A percentile compares a stretch with the other conserved stretches of the same genome.
Conservation (phyloP, 2,888 invertebrate genomes). For the Polyommatus iphigenia region DNA sequence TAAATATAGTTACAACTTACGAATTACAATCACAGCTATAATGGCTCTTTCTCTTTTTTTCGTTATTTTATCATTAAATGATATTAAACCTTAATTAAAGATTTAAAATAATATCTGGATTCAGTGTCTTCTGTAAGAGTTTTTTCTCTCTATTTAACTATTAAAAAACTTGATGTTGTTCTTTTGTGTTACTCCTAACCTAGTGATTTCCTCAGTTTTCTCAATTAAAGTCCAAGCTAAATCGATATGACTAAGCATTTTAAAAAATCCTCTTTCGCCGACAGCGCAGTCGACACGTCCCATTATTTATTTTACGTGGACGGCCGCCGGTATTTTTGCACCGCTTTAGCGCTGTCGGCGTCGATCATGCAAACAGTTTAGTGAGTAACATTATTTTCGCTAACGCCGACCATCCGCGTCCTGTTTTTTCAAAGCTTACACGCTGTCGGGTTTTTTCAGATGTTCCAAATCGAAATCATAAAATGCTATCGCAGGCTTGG, state of each 20-base stretch:
- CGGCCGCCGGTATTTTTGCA: conserved; percentile 51
- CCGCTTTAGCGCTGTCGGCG: conserved; percentile 56
- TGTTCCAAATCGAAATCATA: conserved; percentile 22
- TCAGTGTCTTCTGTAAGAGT: too few relatives aligned
- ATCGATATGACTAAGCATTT: conserved; percentile 39
- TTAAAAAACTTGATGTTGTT: too few relatives aligned
- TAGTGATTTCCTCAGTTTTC: neutral
- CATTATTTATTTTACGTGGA: conserved; percentile 75
- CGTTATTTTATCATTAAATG: too few relatives aligned
- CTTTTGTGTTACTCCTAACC: neutral
- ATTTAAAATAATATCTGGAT: too few relatives aligned
- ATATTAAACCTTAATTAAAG: too few relatives aligned
- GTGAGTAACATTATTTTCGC: conserved; percentile 54
- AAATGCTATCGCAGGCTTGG: conserved; percentile 58
- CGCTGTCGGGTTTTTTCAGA: conserved; percentile 40
- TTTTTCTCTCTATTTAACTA: too few relatives aligned
- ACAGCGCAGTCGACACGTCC: conserved; percentile 60
- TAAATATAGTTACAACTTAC: too few relatives aligned
- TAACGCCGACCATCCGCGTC: conserved; percentile 36
- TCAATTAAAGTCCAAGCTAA: neutral
- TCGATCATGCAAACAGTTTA: conserved; percentile 68
- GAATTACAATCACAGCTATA: too few relatives aligned
- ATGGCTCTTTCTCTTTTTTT: too few relatives aligned
- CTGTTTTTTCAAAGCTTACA: conserved; percentile 35
- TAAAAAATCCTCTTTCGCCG: conserved; percentile 54